Evolutionary conservation across 2,888 invertebrate species (phyloP).

Genomic region (Campaea margaritaria): DNA sequence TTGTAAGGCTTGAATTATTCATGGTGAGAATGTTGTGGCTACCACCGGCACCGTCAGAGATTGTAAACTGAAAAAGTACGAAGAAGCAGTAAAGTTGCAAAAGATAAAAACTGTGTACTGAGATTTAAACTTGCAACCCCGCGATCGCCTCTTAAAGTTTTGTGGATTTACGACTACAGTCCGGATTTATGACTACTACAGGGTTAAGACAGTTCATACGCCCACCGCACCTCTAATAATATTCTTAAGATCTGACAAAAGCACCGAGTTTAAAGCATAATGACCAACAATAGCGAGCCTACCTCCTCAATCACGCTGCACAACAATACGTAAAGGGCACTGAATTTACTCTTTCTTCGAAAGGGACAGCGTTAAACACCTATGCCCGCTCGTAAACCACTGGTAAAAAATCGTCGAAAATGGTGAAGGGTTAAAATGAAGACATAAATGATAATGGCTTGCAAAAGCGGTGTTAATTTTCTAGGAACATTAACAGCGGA

Average conservation of each 20-base stretch:
- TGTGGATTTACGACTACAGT: slow-evolving; percentile 56
- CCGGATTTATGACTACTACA: slow-evolving; percentile 60
- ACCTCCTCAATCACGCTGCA: slow-evolving; percentile 32
- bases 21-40: slow-evolving; percentile 27
- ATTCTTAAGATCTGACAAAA: slow-evolving; percentile 45
- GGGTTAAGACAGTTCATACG: slow-evolving; percentile 55
- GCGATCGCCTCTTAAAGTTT: slow-evolving; percentile 50
- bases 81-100: slow-evolving; percentile 56
- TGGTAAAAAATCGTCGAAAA: slow-evolving; percentile 47
- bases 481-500: slow-evolving; percentile 66
- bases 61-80: slow-evolving; percentile 28
- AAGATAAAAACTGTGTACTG: slow-evolving; percentile 58
- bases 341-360: slow-evolving; percentile 32
- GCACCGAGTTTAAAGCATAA: slow-evolving; percentile 41
- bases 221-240: slow-evolving; percentile 47
- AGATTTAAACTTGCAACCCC: slow-evolving; percentile 55
- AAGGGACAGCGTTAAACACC: slow-evolving; percentile 40
- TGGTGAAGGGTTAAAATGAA: slow-evolving; percentile 66
- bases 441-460: slow-evolving; percentile 68
- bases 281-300: slow-evolving; percentile 30
- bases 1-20: slow-evolving; percentile 34
- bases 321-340: slow-evolving; percentile 22
- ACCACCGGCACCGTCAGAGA: slow-evolving; percentile 21
- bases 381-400: slow-evolving; percentile 49
- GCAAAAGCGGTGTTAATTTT: slow-evolving; percentile 72